These are phyloP conservation scores for Calidris pygmaea DNA, from an alignment of 2,113 vertebrate species.

Conservation along the genomic window DNA sequence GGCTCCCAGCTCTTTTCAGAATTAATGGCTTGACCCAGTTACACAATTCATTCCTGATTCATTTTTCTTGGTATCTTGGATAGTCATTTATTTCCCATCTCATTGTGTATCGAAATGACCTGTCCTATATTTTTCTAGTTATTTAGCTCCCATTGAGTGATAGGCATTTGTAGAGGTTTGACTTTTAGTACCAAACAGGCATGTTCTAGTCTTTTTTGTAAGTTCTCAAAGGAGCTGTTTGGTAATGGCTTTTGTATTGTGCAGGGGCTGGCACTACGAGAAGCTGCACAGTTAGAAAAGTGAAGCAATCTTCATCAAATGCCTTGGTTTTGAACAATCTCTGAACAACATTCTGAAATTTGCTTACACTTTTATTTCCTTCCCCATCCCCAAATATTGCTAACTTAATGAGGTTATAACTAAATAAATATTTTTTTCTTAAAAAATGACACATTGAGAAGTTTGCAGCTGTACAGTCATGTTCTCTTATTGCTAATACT, in stretches of 20 bases:
- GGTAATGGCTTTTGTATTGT: neutral
- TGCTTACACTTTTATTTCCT: neutral
- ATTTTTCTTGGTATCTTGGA: neutral
- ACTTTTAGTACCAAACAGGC: neutral
- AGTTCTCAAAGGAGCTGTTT: neutral
- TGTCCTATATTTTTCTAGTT: neutral
- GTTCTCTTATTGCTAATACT: neutral
- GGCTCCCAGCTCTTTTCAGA: neutral
- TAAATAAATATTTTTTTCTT: neutral
- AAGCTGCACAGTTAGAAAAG: neutral
- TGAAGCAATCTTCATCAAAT: neutral
- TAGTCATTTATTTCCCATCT: neutral
- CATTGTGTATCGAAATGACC: neutral
- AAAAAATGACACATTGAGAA: neutral
- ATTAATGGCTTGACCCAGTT: slow-evolving; percentile 7
- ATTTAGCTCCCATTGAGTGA: neutral
- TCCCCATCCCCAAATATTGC: neutral
- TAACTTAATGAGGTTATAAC: neutral
- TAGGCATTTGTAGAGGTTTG: neutral
- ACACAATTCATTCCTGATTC: neutral
- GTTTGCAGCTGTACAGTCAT: neutral
- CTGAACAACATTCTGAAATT: neutral
- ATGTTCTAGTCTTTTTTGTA: neutral
- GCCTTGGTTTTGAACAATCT: neutral
- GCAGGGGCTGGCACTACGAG: neutral